These are phyloP conservation scores for Rattus rattus DNA, from an alignment of 2,113 vertebrate genomes.

Conservation along the genomic window DNA sequence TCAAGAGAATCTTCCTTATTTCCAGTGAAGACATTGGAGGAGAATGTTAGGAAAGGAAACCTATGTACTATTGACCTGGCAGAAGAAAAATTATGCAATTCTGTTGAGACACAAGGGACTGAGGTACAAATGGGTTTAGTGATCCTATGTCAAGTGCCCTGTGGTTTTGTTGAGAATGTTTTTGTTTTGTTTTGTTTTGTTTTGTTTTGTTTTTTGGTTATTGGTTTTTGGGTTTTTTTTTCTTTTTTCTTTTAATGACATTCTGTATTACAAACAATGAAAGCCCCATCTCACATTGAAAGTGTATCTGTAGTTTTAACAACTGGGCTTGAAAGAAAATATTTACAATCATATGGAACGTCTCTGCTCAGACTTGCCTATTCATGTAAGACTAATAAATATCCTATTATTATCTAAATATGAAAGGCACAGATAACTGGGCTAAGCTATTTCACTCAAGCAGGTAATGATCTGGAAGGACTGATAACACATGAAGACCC, in stretches of 20 bases:
- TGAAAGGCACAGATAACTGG: neutral
- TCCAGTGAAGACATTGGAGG: neutral
- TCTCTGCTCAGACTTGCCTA: conserved; percentile 4
- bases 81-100: neutral
- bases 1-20: neutral
- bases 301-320: conserved; percentile 33
- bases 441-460: neutral
- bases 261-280: conserved; percentile 67
- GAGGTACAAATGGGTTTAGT: neutral
- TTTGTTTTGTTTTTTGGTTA: too few species aligned
- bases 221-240: too few species aligned
- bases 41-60: conserved; percentile 42
- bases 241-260: conserved; percentile 29
- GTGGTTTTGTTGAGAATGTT: conserved; percentile 18
- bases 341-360: neutral
- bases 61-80: conserved; percentile 15
- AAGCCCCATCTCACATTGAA: conserved; percentile 56
- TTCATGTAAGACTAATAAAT: neutral
- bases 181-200: too few species aligned
- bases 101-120: neutral
- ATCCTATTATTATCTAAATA: neutral
- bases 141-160: neutral
- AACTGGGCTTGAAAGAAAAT: conserved; percentile 24
- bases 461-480: neutral
- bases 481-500: neutral